These are phyloP conservation scores for Diabrotica undecimpunctata DNA, from an alignment of 1,140 invertebrate genomes.

Conservation along the genomic window DNA sequence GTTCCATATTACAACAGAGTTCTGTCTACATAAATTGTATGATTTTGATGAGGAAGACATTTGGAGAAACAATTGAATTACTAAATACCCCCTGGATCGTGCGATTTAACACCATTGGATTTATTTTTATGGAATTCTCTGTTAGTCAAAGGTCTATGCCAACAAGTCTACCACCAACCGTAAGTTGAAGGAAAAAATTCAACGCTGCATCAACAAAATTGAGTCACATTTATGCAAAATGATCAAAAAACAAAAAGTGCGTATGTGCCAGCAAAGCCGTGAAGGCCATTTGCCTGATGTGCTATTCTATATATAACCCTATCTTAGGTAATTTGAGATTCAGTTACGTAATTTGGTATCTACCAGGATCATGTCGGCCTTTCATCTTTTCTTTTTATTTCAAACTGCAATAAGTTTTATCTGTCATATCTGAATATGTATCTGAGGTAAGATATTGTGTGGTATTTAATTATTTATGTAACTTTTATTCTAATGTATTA, in stretches of 20 bases:
- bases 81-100: not conserved
- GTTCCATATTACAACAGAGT: constrained; percentile 15
- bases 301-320: not conserved
- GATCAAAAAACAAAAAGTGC: not conserved
- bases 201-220: constrained; percentile 7
- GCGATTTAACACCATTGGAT: not conserved
- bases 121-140: not conserved
- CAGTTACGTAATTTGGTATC: too few species aligned
- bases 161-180: not conserved
- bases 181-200: too few species aligned
- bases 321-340: not conserved
- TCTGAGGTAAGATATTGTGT: too few species aligned
- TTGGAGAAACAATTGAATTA: too few species aligned
- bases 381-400: too few species aligned
- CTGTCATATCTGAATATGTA: too few species aligned
- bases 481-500: too few species aligned
- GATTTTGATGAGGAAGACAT: constrained; percentile 2
- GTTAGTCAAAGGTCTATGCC: not conserved
- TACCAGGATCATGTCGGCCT: too few species aligned
- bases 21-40: not conserved
- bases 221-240: constrained; percentile 3
- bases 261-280: constrained; percentile 5
- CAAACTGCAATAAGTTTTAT: too few species aligned
- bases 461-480: too few species aligned
- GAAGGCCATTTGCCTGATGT: not conserved